Percentiles rank a stretch among this genome's conserved stretches.
Evolutionary conservation across 2,888 invertebrate genomes (phyloP).

Genomic region (Ptycholaimellus sp.): DNA sequence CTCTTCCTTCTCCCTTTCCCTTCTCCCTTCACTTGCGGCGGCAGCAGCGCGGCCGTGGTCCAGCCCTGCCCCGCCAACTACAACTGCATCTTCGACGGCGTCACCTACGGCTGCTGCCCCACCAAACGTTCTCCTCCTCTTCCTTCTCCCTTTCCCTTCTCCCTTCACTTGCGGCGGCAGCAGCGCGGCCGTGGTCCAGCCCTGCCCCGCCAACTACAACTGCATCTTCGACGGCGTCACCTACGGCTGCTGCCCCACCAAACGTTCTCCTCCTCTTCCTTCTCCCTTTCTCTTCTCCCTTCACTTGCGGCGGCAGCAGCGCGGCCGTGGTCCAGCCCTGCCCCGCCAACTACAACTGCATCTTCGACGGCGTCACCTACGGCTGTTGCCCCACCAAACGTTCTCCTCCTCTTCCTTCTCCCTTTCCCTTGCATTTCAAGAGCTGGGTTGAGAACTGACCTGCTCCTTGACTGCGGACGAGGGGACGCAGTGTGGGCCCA

Average conservation of each 20-base stretch:
- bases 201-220: conserved; percentile 14
- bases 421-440: no score
- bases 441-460: no score
- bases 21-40: no score
- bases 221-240: conserved; percentile 14
- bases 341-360: neutral
- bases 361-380: conserved; percentile 5
- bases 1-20: no score
- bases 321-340: no score
- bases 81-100: conserved; percentile 15
- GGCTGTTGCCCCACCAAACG: no score
- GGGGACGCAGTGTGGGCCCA: conserved; percentile 5
- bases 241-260: conserved; percentile 16
- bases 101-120: conserved; percentile 15
- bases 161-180: no score
- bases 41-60: conserved; percentile 10
- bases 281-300: neutral
- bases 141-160: no score
- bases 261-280: conserved; percentile 1
- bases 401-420: no score
- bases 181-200: no score
- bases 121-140: conserved; percentile 11
- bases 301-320: neutral
- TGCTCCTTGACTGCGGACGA: conserved; percentile 3
- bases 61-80: conserved; percentile 16